These are phyloP conservation scores for Leptinotarsa defecta DNA, from an alignment of 1,140 invertebrate species.

Conservation along the genomic window DNA sequence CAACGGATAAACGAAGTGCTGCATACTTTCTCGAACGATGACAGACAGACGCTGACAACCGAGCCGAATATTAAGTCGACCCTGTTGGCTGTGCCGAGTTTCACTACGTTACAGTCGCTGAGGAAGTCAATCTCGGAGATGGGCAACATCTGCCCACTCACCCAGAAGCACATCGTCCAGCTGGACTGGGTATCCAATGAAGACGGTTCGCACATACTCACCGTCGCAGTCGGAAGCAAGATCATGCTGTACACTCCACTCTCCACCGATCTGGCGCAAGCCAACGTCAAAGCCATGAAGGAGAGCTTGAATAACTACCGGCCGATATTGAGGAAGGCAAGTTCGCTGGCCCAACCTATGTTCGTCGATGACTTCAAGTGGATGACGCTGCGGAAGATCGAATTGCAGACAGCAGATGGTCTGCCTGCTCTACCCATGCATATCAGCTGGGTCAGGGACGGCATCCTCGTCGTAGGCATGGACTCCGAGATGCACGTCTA, in stretches of 20 bases:
- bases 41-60: conserved; percentile 63
- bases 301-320: conserved; percentile 64
- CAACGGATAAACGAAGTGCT: conserved; percentile 74
- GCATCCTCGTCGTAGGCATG: conserved; percentile 97
- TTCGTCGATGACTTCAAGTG: conserved; percentile 89
- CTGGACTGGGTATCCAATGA: conserved; percentile 99
- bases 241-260: conserved; percentile 84
- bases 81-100: conserved; percentile 86
- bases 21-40: conserved; percentile 63
- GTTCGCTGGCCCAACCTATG: conserved; percentile 80
- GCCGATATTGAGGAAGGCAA: conserved; percentile 83
- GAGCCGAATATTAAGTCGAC: conserved; percentile 71
- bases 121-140: conserved; percentile 88
- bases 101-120: conserved; percentile 88
- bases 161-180: conserved; percentile 88
- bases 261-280: conserved; percentile 87
- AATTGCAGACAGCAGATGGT: conserved; percentile 92
- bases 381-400: conserved; percentile 93
- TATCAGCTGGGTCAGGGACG: conserved; percentile 97
- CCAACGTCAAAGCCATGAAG: conserved; percentile 77
- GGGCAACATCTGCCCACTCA: conserved; percentile 85
- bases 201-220: conserved; percentile 97
- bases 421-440: conserved; percentile 96
- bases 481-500: conserved; percentile 99
- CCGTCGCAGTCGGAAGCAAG: conserved; percentile 94